Conservation (phyloP, 2,113 vertebrate genomes). For the Notothenia rossii region DNA sequence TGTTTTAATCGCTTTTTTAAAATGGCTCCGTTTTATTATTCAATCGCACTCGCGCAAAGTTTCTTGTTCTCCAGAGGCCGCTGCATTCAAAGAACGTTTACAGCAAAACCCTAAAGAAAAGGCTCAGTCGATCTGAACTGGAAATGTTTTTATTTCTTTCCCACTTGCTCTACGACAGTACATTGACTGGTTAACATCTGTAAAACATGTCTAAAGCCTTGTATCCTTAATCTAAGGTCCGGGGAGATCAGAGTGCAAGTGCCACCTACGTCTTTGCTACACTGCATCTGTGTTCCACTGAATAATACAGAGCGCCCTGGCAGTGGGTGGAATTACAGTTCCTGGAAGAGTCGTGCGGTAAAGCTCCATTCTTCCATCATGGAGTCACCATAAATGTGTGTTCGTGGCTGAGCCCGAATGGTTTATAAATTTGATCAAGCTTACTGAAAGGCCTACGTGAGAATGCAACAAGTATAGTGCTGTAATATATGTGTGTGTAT, state of each 20-base stretch:
- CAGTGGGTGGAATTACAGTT: slow-evolving; percentile 73
- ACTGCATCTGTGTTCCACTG: slow-evolving; percentile 64
- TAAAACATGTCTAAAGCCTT: slow-evolving; percentile 48
- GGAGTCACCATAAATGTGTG: slow-evolving; percentile 33
- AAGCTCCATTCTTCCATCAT: slow-evolving; percentile 49
- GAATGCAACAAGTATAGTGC: neutral
- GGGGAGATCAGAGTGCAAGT: slow-evolving; percentile 55
- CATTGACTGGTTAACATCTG: slow-evolving; percentile 52
- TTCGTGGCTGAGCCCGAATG: slow-evolving; percentile 37
- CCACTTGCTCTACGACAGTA: slow-evolving; percentile 31
- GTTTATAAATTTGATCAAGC: slow-evolving; percentile 29
- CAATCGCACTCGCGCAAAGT: too few relatives aligned
- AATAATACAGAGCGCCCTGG: slow-evolving; percentile 78
- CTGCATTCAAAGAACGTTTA: neutral
- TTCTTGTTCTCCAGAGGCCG: neutral
- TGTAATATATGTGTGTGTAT: too few relatives aligned
- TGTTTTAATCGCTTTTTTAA: neutral
- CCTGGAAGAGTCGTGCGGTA: slow-evolving; percentile 54
- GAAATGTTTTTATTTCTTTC: neutral
- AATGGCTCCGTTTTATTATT: neutral
- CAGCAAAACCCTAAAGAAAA: neutral
- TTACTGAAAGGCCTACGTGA: slow-evolving; percentile 28
- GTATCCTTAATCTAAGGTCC: slow-evolving; percentile 60
- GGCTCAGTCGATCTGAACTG: too few relatives aligned
- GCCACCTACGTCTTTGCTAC: slow-evolving; percentile 40